phyloP scores from a whole-genome alignment of 2,797 vertebrate species.

The Oryzias dopingdopingensis region DNA sequence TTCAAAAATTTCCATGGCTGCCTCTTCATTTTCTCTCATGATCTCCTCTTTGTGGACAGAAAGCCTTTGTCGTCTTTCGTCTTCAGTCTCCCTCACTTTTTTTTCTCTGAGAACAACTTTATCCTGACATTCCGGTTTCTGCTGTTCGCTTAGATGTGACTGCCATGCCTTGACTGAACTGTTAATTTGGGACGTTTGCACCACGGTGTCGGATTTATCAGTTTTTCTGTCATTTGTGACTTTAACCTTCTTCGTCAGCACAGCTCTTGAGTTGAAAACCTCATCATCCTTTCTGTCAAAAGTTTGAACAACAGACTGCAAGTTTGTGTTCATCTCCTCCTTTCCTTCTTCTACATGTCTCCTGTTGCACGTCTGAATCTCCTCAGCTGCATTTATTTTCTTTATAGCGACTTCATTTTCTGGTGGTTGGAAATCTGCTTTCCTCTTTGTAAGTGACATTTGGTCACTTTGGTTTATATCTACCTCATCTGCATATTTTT shows the following conservation, averaged over 20 bases:
- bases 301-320: conserved; percentile 49
- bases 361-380: conserved; percentile 61
- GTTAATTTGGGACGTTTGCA: conserved; percentile 14
- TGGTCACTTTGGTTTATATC: conserved; percentile 27
- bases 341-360: conserved; percentile 50
- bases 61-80: conserved; percentile 79
- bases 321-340: conserved; percentile 51
- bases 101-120: conserved; percentile 76
- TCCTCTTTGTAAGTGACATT: conserved; percentile 13
- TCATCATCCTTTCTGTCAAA: conserved; percentile 57
- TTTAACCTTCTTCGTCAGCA: conserved; percentile 59
- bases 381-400: conserved; percentile 66
- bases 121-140: conserved; percentile 28
- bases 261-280: conserved; percentile 29
- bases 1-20: conserved; percentile 83
- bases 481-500: conserved; percentile 9
- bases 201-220: background rate
- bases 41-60: conserved; percentile 88
- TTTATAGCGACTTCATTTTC: conserved; percentile 67
- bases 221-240: conserved; percentile 8
- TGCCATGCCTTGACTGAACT: conserved; percentile 8
- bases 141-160: conserved; percentile 22
- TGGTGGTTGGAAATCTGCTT: conserved; percentile 20
- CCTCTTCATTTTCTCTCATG: conserved; percentile 82
- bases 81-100: conserved; percentile 72